phyloP scores from a whole-genome alignment of 2,888 invertebrate genomes.

The Clitarchus hookeri region DNA sequence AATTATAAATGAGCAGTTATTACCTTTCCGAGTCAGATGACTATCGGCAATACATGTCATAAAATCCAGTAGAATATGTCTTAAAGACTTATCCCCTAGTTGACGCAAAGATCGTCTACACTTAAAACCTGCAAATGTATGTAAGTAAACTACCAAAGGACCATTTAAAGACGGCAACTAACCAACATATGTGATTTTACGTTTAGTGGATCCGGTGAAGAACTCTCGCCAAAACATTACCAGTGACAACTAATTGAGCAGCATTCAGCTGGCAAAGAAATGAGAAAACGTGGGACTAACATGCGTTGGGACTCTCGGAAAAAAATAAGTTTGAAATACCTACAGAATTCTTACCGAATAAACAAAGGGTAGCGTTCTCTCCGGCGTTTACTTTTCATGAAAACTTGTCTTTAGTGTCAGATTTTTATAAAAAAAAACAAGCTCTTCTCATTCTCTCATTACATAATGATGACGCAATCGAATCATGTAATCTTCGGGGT shows the following conservation, averaged over 20 bases:
- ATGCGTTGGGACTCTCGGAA: background rate
- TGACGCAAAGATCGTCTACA: background rate
- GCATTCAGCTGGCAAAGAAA: background rate
- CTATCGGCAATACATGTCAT: background rate
- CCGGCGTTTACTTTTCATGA: background rate
- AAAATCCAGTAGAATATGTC: background rate
- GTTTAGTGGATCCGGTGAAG: slow-evolving; percentile 10
- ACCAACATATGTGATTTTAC: background rate
- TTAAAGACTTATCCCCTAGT: background rate
- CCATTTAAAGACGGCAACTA: background rate
- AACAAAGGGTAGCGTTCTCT: background rate
- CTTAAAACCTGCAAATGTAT: background rate
- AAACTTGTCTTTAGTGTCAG: background rate
- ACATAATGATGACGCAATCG: background rate
- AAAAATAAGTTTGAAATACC: background rate
- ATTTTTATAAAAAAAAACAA: background rate
- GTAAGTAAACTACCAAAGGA: background rate
- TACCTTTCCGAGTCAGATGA: background rate
- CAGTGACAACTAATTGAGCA: background rate
- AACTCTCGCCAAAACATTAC: slow-evolving; percentile 3
- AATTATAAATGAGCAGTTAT: background rate
- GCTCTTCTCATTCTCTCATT: background rate
- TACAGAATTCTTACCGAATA: background rate
- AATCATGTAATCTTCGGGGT: background rate
- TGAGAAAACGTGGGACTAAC: background rate